These are phyloP conservation scores for Heliocidaris erythrogramma DNA, from an alignment of 35 echinoderm and acorn worm species.

Conservation along the genomic window DNA sequence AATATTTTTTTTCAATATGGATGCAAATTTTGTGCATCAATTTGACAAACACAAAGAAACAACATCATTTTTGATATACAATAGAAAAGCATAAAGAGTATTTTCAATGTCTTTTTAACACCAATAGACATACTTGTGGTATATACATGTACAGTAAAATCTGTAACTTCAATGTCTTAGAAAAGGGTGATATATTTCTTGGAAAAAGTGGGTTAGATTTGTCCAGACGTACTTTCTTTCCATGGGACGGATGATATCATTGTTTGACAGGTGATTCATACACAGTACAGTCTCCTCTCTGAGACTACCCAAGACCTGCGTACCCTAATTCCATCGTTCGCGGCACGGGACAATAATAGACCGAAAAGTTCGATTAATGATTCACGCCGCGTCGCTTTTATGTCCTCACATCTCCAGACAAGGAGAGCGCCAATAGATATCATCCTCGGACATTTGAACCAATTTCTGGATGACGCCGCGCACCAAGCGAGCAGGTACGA, in stretches of 20 bases:
- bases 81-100: neutral
- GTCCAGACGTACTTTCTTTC: neutral
- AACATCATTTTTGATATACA: neutral
- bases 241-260: neutral
- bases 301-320: neutral
- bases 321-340: neutral
- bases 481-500: neutral
- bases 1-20: neutral
- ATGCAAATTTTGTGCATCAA: neutral
- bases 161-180: too few relatives aligned
- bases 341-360: neutral
- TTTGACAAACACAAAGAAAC: neutral
- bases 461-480: neutral
- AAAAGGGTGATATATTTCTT: too few relatives aligned
- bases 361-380: constrained; percentile 4
- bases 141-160: too few relatives aligned
- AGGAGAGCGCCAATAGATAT: neutral
- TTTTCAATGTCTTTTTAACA: too few relatives aligned
- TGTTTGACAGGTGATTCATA: neutral
- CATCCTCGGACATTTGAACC: neutral
- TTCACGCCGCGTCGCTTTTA: neutral
- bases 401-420: neutral
- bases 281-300: neutral
- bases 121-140: too few relatives aligned
- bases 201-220: too few relatives aligned